Evolutionary conservation across 2,797 vertebrate species (phyloP).

Genomic region (Helicolenus hilgendorfi): DNA sequence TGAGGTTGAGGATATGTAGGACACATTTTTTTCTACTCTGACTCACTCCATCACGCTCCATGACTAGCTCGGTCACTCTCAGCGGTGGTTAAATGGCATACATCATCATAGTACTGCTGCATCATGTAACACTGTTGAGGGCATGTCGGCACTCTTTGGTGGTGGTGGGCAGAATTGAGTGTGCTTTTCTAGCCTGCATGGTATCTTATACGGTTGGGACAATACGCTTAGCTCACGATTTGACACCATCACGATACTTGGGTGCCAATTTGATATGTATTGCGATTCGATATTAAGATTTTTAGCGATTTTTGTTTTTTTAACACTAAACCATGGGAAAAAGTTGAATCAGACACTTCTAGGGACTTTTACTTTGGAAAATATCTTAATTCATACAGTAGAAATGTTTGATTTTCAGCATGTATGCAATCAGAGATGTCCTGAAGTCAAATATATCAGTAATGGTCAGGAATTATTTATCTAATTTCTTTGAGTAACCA

Average conservation of each 20-base stretch:
- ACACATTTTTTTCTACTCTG: fast-evolving
- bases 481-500: fast-evolving
- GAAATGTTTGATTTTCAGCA: too few species aligned
- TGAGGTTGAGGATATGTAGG: neutral
- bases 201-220: neutral
- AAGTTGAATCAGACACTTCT: too few species aligned
- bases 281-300: too few species aligned
- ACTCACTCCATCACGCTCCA: neutral
- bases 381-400: fast-evolving
- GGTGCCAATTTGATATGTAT: too few species aligned
- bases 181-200: neutral
- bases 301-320: too few species aligned
- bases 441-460: too few species aligned
- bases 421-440: too few species aligned
- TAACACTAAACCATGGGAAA: too few species aligned
- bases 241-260: too few species aligned
- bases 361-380: too few species aligned
- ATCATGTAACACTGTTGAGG: neutral
- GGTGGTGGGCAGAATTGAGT: neutral
- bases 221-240: fast-evolving
- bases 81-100: neutral
- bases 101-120: neutral
- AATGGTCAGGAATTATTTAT: too few species aligned
- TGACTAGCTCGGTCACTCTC: neutral
- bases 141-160: neutral